A percentile compares a stretch with the other conserved stretches of the same genome.
These are phyloP conservation scores for Carapus acus DNA, from an alignment of 2,797 vertebrate genomes.

Conservation along the genomic window DNA sequence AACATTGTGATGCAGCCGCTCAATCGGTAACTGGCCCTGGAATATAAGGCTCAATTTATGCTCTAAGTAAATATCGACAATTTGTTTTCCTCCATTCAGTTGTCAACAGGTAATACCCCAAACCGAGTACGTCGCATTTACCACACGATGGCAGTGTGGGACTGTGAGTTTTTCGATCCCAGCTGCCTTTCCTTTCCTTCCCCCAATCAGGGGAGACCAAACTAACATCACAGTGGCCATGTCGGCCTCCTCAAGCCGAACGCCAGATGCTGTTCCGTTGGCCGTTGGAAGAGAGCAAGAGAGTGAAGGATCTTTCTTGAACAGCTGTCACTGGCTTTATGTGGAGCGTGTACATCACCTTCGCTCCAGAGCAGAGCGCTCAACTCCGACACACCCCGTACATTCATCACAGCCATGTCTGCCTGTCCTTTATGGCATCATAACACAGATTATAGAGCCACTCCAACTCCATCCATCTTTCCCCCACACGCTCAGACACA, in stretches of 20 bases:
- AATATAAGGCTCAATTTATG: too few relatives aligned
- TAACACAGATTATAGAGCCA: slow-evolving; percentile 34
- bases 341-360: slow-evolving; percentile 1
- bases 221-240: too few relatives aligned
- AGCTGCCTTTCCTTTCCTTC: neutral
- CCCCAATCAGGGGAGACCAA: too few relatives aligned
- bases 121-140: neutral
- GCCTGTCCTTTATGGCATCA: slow-evolving; percentile 16
- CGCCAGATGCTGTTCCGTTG: slow-evolving; percentile 16
- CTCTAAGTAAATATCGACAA: too few relatives aligned
- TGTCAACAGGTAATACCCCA: too few relatives aligned
- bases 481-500: slow-evolving; percentile 12
- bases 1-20: too few relatives aligned
- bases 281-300: slow-evolving; percentile 1
- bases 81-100: too few relatives aligned
- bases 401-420: slow-evolving; percentile 40
- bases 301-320: slow-evolving; percentile 3
- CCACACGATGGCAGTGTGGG: slow-evolving; percentile 66
- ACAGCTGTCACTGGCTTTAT: too few relatives aligned
- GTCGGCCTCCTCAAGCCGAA: too few relatives aligned
- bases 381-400: slow-evolving; percentile 23
- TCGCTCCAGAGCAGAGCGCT: slow-evolving; percentile 27
- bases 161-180: slow-evolving; percentile 11
- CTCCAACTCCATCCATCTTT: slow-evolving; percentile 43
- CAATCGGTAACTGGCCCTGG: too few relatives aligned